Base-by-base conservation (phyloP, 2,113 vertebrate species). In the Melanerpes formicivorus region DNA sequence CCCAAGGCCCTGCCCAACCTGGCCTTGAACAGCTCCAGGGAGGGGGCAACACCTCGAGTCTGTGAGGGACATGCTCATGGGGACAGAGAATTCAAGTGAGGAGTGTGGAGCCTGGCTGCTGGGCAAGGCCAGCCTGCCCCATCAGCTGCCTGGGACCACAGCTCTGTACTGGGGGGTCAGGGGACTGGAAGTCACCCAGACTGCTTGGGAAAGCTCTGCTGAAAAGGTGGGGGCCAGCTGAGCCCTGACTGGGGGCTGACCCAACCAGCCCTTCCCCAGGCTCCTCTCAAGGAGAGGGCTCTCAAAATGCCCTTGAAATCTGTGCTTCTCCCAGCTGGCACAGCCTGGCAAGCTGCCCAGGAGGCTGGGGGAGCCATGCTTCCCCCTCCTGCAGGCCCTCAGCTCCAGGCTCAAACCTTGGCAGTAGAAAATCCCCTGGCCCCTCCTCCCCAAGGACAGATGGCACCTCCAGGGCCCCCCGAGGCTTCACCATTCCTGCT, bases 401-500 rank as follows among this genome's bases (percentile, higher is more conserved):
- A 69, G n/a, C 65, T 27, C 58, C 72, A 12, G 76, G 22, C 60
- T 71, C 46, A 65, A 50, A 16, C 29, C 48, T 70, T 2, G 0
- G 37, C 2, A 14, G 54, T 1, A 79, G 59, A 90, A 94, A 93
- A 48, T 44, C 80, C 27, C 23, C 64, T 60, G 30, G 89, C 52
- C 63, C 32, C 46, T 90, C 52, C 44, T 50, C 48, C 50, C 27
- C 46, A 66, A 21, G 63, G 71, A 76, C 50, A 77, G 91, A 84
- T 23, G 76, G 56, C 67, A 90, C 29, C 50, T 89, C 48, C 40
- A 56, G 40, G 59, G 42, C 71, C 82, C 59, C n/a, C 6, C 18
- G 82, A 52, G 81, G 70, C 81, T 92, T 93, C 91, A 91, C 87
- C 92, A 92, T 90, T 95, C 92, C 75, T 87, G 56, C 37, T 3